Conservation (phyloP, 2,797 vertebrate genomes). For the Amphiprion clarkii region DNA sequence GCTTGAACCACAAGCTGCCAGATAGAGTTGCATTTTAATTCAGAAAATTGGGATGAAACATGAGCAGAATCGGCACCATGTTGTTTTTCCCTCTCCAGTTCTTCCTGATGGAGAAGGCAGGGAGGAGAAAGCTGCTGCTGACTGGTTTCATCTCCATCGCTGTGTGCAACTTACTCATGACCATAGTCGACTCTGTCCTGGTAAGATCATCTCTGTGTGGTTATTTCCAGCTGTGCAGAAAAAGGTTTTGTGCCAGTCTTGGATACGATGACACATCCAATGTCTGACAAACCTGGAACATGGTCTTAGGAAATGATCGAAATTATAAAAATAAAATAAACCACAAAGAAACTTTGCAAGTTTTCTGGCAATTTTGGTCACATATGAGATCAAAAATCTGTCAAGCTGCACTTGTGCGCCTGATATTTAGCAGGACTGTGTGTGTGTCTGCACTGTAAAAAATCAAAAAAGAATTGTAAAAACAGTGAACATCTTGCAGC, state of each 20-base stretch:
- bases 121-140: conserved; percentile 75
- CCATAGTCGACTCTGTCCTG: conserved; percentile 80
- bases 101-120: conserved; percentile 80
- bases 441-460: no score
- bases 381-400: no score
- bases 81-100: conserved; percentile 66
- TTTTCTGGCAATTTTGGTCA: no score
- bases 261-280: not conserved
- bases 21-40: conserved; percentile 33
- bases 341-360: no score
- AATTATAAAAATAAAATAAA: no score
- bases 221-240: not conserved
- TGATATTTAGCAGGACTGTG: no score
- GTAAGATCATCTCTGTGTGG: conserved; percentile 63
- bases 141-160: conserved; percentile 78
- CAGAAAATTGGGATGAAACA: not conserved
- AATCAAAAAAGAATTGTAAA: no score
- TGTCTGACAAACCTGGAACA: no score
- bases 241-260: not conserved
- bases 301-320: no score
- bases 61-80: conserved; percentile 9
- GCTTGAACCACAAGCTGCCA: conserved; percentile 13
- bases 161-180: conserved; percentile 82
- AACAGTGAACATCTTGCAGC: no score
- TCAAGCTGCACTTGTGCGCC: no score